A percentile compares a stretch with the other conserved stretches of the same genome.
These are phyloP conservation scores for Bothrops jararaca DNA, from an alignment of 2,113 vertebrate species.

Conservation along the genomic window DNA sequence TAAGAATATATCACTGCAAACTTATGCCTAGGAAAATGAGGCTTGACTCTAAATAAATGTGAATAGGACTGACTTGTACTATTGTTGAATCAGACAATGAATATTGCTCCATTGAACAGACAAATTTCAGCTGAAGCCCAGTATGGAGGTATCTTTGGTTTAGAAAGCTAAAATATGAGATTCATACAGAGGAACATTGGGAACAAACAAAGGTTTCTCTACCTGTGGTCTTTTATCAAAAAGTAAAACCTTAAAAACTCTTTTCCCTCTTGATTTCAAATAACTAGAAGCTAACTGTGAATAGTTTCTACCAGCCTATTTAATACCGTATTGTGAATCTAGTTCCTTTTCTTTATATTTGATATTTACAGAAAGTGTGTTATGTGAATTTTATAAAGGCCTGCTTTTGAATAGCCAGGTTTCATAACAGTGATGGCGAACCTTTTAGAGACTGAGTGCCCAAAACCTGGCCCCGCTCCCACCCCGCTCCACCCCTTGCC, in stretches of 20 bases:
- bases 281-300: neutral
- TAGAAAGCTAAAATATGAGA: neutral
- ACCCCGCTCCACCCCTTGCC: no score
- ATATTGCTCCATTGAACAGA: neutral
- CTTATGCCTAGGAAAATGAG: neutral
- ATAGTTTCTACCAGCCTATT: neutral
- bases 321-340: neutral
- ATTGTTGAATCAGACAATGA: neutral
- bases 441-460: no score
- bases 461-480: no score
- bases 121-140: neutral
- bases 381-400: neutral
- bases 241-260: neutral
- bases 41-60: neutral
- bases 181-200: neutral
- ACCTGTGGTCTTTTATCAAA: neutral
- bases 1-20: neutral
- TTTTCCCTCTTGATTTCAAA: neutral
- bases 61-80: neutral
- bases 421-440: no score
- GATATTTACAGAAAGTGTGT: neutral
- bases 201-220: neutral
- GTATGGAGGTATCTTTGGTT: neutral
- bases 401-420: neutral
- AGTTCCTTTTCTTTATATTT: neutral